Percentiles rank a stretch among this genome's conserved stretches.
Evolutionary conservation across 2,888 invertebrate species (phyloP).

Genomic region (Minunthozetes semirufus): DNA sequence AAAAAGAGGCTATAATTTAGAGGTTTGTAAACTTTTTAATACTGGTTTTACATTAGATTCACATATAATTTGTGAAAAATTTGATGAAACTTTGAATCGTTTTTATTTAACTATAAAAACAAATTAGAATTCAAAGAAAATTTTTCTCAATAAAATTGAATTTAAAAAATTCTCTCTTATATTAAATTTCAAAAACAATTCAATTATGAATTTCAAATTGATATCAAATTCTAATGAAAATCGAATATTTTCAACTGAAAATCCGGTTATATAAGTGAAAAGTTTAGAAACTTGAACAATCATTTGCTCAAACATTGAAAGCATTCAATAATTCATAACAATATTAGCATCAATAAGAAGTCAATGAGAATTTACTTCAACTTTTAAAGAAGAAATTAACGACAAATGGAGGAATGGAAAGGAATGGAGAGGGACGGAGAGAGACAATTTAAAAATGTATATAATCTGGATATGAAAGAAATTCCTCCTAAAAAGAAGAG

Average conservation of each 20-base stretch:
- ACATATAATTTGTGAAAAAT: background rate
- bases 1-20: constrained; percentile 2
- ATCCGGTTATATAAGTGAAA: constrained; percentile 14
- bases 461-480: too few species aligned
- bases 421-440: too few species aligned
- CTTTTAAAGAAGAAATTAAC: background rate
- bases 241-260: background rate
- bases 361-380: background rate
- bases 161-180: too few species aligned
- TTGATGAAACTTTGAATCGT: background rate
- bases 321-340: background rate
- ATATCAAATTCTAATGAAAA: background rate
- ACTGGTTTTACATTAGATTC: background rate
- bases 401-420: background rate
- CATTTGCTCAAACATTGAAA: background rate
- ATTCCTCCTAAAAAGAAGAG: too few species aligned
- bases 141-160: too few species aligned
- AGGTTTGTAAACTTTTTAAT: constrained; percentile 22
- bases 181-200: too few species aligned
- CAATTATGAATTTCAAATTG: too few species aligned
- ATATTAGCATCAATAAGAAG: background rate
- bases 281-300: too few species aligned
- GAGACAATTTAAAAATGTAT: too few species aligned
- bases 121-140: background rate
- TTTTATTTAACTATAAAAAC: background rate